A percentile compares a stretch with the other conserved stretches of the same genome.
These are phyloP conservation scores for Tiliqua scincoides DNA, from an alignment of 2,113 vertebrate species.

Conservation along the genomic window DNA sequence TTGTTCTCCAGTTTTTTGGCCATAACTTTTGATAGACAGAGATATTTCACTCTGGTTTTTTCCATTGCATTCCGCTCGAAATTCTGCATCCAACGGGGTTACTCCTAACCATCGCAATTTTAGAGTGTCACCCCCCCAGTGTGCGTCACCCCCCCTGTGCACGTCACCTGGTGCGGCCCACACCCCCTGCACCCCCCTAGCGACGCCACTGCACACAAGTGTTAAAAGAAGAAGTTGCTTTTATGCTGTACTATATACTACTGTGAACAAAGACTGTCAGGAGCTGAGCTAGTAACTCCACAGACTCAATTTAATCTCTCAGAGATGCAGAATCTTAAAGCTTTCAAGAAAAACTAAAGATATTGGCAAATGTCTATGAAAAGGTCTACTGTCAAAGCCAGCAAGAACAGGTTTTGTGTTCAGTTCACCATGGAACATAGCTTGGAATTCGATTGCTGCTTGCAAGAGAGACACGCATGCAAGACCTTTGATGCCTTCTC, in stretches of 20 bases:
- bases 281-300: neutral
- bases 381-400: neutral
- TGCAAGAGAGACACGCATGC: neutral
- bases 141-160: no score
- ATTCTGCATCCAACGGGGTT: no score
- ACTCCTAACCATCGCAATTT: no score
- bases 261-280: constrained; percentile 1
- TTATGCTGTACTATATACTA: neutral
- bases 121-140: no score
- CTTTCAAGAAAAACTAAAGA: constrained; percentile 13
- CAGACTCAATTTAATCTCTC: constrained; percentile 4
- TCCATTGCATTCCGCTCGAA: no score
- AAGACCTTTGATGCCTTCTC: neutral
- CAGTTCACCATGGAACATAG: neutral
- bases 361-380: neutral
- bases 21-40: no score
- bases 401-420: neutral
- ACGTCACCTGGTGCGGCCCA: no score
- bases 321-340: neutral
- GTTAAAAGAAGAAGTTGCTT: neutral
- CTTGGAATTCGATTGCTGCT: neutral
- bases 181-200: no score
- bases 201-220: no score
- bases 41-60: no score
- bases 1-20: no score